Conservation (phyloP, 2,888 invertebrate genomes). For the Callyntrura sp. region DNA sequence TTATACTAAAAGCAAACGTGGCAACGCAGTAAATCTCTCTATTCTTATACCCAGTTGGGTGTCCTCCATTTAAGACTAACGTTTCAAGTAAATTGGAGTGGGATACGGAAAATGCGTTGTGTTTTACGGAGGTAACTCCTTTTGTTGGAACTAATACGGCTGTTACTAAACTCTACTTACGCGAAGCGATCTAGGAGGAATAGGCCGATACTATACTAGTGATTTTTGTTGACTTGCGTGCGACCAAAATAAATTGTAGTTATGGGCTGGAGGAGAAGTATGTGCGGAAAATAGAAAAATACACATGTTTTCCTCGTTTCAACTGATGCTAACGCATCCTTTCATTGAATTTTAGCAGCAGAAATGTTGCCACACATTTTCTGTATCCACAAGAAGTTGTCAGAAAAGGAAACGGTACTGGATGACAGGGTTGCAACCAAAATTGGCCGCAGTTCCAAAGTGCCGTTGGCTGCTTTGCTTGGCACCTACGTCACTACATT, state of each 20-base stretch:
- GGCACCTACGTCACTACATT: neutral
- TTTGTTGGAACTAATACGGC: too few species aligned
- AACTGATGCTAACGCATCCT: neutral
- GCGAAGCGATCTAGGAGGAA: neutral
- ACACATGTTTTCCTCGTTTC: neutral
- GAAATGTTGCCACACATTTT: neutral
- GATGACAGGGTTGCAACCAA: neutral
- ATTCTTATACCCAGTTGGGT: neutral
- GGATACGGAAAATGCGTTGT: too few species aligned
- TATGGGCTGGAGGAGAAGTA: neutral
- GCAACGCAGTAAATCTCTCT: conserved; percentile 1
- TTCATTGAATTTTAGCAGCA: conserved; percentile 1
- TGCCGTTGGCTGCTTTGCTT: neutral
- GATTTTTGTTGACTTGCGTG: neutral
- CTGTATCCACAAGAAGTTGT: too few species aligned
- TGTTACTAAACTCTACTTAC: too few species aligned
- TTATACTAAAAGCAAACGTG: conserved; percentile 24
- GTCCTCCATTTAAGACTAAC: neutral
- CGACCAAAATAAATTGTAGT: neutral
- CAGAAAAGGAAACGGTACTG: neutral
- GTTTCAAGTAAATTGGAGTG: too few species aligned
- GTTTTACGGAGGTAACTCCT: too few species aligned
- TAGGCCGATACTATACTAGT: neutral
- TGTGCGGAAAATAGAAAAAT: neutral
- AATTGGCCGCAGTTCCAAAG: neutral